Conservation (phyloP, 2,888 invertebrate genomes). For the Yponomeuta cagnagella region DNA sequence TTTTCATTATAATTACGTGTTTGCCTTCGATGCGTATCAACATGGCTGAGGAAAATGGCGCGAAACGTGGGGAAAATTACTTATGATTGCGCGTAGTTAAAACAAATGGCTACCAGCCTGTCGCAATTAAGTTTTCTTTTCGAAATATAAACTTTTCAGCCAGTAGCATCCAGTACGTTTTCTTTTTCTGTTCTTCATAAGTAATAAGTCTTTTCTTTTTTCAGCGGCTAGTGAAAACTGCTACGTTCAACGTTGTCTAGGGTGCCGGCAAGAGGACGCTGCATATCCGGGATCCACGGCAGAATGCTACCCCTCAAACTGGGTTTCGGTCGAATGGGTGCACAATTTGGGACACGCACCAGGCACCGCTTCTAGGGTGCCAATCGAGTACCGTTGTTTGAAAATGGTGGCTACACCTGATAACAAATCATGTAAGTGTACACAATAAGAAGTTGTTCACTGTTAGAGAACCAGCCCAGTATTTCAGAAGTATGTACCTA, state of each 20-base stretch:
- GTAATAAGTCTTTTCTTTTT: conserved; percentile 9
- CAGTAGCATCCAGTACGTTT: not conserved
- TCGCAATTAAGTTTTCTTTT: not conserved
- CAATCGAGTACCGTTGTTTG: conserved; percentile 59
- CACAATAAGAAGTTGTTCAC: not conserved
- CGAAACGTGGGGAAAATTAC: conserved; percentile 59
- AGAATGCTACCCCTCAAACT: conserved; percentile 55
- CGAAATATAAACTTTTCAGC: not conserved
- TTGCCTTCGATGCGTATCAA: not conserved
- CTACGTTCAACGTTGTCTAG: conserved; percentile 55
- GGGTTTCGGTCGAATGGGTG: conserved; percentile 62
- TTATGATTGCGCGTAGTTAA: conserved; percentile 58
- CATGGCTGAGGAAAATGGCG: conserved; percentile 27
- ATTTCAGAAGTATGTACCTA: not conserved
- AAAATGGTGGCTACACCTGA: conserved; percentile 68
- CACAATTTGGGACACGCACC: conserved; percentile 64
- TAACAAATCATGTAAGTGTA: conserved; percentile 56
- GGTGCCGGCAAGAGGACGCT: conserved; percentile 52
- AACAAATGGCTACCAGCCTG: conserved; percentile 44
- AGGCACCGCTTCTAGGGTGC: conserved; percentile 51
- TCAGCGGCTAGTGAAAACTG: conserved; percentile 57
- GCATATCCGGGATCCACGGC: conserved; percentile 36
- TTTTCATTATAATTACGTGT: conserved; percentile 46
- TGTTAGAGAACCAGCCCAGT: too few species aligned
- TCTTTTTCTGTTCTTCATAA: not conserved